Evolutionary conservation across 1,140 invertebrate species (phyloP).

Genomic region (Druon quercuslanigerum): DNA sequence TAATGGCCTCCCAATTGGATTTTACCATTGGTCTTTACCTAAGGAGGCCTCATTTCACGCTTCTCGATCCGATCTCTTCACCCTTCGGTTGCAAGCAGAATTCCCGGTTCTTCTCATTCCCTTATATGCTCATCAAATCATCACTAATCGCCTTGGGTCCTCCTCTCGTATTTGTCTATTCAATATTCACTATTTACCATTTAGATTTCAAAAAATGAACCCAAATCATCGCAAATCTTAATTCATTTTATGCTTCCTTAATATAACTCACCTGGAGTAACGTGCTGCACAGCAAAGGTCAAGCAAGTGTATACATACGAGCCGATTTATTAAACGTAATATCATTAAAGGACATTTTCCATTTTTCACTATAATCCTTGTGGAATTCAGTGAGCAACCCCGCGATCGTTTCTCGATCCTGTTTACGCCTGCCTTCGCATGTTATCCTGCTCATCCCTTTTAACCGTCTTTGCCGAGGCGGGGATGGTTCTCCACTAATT

Average conservation of each 20-base stretch:
- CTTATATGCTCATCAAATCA: slow-evolving; percentile 4
- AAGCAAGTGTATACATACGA: neutral
- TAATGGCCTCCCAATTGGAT: slow-evolving; percentile 75
- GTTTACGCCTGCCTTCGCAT: slow-evolving; percentile 25
- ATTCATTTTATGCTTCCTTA: neutral
- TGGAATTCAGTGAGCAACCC: slow-evolving; percentile 69
- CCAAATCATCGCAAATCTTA: neutral
- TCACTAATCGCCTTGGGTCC: slow-evolving; percentile 16
- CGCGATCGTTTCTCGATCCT: slow-evolving; percentile 41
- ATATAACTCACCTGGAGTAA: too few species aligned
- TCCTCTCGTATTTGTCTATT: neutral
- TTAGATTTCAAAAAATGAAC: neutral
- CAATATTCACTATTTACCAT: neutral
- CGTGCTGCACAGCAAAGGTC: too few species aligned
- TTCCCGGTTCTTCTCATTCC: slow-evolving; percentile 39
- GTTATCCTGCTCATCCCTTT: slow-evolving; percentile 33
- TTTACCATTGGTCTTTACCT: slow-evolving; percentile 74
- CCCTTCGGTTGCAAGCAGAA: slow-evolving; percentile 43
- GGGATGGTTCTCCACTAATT: slow-evolving; percentile 63
- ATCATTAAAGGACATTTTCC: slow-evolving; percentile 74
- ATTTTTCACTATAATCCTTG: slow-evolving; percentile 71
- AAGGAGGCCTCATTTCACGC: slow-evolving; percentile 71
- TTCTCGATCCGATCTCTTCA: slow-evolving; percentile 63
- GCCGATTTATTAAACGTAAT: slow-evolving; percentile 45
- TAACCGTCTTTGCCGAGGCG: neutral